Conservation (phyloP, 1,140 invertebrate genomes). For the Saccostrea cuccullata region DNA sequence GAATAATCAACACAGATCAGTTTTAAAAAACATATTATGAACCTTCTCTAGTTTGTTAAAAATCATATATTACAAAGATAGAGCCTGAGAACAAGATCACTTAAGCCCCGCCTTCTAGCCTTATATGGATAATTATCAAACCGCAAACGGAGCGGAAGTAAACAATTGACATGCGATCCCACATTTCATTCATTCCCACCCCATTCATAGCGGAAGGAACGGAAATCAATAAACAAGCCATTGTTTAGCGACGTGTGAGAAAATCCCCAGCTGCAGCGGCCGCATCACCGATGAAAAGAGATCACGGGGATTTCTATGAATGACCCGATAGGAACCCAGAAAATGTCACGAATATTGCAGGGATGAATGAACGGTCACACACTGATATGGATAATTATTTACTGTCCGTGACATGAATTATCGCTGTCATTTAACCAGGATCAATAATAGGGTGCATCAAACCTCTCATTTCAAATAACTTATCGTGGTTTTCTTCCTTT, state of each 20-base stretch:
- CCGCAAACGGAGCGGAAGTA: conserved; percentile 31
- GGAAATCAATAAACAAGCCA: conserved; percentile 29
- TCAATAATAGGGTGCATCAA: too few species aligned
- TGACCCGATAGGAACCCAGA: neutral
- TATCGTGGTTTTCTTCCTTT: too few species aligned
- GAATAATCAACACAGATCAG: neutral
- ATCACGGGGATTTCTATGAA: neutral
- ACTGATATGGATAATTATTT: neutral
- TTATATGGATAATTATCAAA: conserved; percentile 30
- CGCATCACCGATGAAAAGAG: neutral
- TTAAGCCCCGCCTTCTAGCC: neutral
- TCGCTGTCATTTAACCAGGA: too few species aligned
- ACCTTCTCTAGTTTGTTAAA: neutral
- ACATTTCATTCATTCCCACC: conserved; percentile 27
- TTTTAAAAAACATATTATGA: neutral
- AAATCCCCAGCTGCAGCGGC: neutral
- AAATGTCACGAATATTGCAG: neutral
- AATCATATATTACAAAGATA: neutral
- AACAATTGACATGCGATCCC: conserved; percentile 36
- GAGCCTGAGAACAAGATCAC: neutral
- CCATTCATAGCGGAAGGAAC: neutral
- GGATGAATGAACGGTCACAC: neutral
- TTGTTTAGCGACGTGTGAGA: conserved; percentile 23
- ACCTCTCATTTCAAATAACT: too few species aligned
- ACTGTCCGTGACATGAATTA: neutral